Evolutionary conservation across 2,113 vertebrate genomes (phyloP), one percentile per base, ranked within the genome.

Genomic region (Lepisosteus oculatus): DNA sequence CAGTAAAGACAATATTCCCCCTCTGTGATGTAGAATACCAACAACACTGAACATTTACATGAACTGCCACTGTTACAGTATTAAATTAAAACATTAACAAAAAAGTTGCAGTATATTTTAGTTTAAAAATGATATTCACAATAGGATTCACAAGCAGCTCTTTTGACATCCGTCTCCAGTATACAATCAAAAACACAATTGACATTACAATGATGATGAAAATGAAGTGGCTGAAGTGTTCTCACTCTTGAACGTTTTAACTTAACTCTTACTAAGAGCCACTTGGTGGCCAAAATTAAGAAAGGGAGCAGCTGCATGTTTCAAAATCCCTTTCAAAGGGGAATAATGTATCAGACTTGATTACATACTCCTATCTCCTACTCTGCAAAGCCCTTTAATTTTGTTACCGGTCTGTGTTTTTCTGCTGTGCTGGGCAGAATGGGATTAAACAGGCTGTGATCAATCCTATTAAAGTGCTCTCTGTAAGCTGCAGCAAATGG

Each of bases 381-480:
- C 64, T 69, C 73, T 73, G 72, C 72, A 74, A 66, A 76, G 75
- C 67, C 72, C 78, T 82, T 79, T 88, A 82, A 88, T 89, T 88
- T 86, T 80, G 91, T 90, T 87, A 90, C 84, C 80, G 81, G 76
- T 9, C 55, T 82, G 12, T 66, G 29, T 76, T 79, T 89, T 88
- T 83, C 85, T 88, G 62, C 90, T 90, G 90, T 2, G 89, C 85
- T 86, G 83, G 87, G 73, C 78, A 79, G 74, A 80, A 83, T 79
- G 65, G 82, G 89, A 92, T 92, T 90, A 92, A 81, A 79, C 66
- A 79, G 86, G 79, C 66, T 57, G 74, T 77, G 77, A 72, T 75
- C 80, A 91, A 92, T 92, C 92, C 89, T 88, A 87, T 92, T 93
- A 93, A 88, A 91, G 66, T 73, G 78, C 88, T 85, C 87, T 78